Evolutionary conservation across 2,888 invertebrate genomes (phyloP), one percentile per base, ranked within the genome.

Genomic region (Timandra comae): DNA sequence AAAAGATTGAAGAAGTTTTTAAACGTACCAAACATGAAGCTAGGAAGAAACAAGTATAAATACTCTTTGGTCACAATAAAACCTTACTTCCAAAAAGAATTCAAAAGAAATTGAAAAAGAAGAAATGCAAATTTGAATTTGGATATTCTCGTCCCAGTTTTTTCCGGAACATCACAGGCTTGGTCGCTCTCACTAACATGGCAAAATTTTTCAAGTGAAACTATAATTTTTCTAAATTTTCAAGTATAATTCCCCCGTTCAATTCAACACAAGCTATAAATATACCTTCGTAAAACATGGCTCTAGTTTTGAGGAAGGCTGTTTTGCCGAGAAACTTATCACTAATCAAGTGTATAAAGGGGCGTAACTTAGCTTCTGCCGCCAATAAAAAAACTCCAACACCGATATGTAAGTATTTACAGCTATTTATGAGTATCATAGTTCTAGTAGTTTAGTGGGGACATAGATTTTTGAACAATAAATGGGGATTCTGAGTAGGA

Each of bases 141-240:
- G 13, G 49, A 55, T 55, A 38, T 34, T 36, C 38, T 41, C 44
- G 45, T 43, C 39, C 36, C 51, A 56, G 44, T 61, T 52, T 63
- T 67, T 66, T 64, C 66, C 63, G 60, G 41, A 41, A 38, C 50
- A 53, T 51, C 28, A 55, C 63, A 61, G 51, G 49, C 45, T 56
- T 47, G 41, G 50, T 51, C 58, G 38, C 51, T 47, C 47, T 38
- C 29, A 4, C 55, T 66, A 67, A 59, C 65, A 79, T 80, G 78
- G 72, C 68, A 52, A 30, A 73, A 78, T 72, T 63, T 72, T 68
- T 67, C 62, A 72, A 76, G 71, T 76, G 52, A 69, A 48, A 61
- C 31, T 44, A 35, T 29, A 41, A 45, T 38, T 39, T 48, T 45
- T 27, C 22, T 37, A 41, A 57, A 56, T 56, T 64, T 49, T 34